Evolutionary conservation across 2,797 vertebrate species (phyloP).

Genomic region (Molossus molossus): DNA sequence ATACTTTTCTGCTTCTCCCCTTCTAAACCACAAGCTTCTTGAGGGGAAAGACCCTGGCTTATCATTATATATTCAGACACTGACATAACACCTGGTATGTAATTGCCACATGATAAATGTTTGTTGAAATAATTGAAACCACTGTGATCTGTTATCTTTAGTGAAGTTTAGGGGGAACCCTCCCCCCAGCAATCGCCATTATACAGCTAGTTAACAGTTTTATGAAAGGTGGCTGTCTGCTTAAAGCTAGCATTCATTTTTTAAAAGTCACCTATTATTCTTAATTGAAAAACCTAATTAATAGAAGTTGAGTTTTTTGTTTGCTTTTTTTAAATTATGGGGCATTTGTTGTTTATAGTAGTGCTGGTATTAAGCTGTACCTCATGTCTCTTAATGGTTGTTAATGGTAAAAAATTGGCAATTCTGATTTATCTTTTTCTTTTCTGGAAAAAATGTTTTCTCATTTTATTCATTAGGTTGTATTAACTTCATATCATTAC

Average conservation of each 20-base stretch:
- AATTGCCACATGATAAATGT: background rate
- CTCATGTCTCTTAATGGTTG: background rate
- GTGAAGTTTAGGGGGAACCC: background rate
- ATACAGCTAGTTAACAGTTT: background rate
- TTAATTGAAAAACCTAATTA: constrained; percentile 3
- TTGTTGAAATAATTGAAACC: background rate
- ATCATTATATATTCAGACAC: background rate
- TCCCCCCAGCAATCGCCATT: background rate
- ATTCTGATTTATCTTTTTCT: constrained; percentile 59
- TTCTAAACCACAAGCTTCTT: background rate
- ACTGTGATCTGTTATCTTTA: background rate
- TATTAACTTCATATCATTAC: constrained; percentile 6
- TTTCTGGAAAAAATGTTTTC: constrained; percentile 53
- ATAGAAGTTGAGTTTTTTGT: background rate
- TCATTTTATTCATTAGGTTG: constrained; percentile 52
- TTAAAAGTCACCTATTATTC: background rate
- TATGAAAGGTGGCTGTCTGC: background rate
- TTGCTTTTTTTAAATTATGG: background rate
- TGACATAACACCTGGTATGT: background rate
- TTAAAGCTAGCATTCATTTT: background rate
- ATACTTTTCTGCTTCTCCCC: background rate
- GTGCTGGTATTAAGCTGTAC: background rate
- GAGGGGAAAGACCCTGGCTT: background rate
- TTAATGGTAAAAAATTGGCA: constrained; percentile 41
- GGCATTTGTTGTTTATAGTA: constrained; percentile 40